phyloP scores from a whole-genome alignment of 2,113 vertebrate species.

The Melanerpes formicivorus region DNA sequence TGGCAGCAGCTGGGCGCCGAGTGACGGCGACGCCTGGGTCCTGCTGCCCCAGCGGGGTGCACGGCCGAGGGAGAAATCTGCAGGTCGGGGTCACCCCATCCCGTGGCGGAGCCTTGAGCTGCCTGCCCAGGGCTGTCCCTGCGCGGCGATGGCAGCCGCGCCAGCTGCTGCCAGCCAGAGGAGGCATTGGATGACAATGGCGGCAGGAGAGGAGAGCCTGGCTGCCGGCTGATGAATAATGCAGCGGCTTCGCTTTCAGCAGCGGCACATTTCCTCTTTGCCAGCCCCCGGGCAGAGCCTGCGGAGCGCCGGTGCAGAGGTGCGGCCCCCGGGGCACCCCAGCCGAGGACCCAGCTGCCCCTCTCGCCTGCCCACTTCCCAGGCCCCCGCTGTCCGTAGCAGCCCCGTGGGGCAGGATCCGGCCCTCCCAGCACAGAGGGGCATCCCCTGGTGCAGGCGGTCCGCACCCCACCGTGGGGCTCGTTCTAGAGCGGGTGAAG shows the following conservation, averaged over 20 bases:
- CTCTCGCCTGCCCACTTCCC: fast-evolving
- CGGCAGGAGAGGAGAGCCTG: neutral
- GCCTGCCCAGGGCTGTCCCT: neutral
- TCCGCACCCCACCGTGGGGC: neutral
- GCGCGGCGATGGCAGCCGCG: neutral
- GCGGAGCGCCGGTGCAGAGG: neutral
- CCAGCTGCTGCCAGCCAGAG: neutral
- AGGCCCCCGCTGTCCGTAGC: fast-evolving
- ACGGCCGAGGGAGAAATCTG: fast-evolving
- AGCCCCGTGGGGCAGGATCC: neutral
- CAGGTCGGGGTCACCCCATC: neutral
- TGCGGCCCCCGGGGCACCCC: neutral
- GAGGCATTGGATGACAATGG: slow-evolving; percentile 28
- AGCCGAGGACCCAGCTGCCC: fast-evolving
- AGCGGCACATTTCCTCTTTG: slow-evolving; percentile 6
- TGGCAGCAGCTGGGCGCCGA: slow-evolving; percentile 32
- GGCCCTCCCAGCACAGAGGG: neutral
- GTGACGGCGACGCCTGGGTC: slow-evolving; percentile 32
- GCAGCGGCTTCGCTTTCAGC: neutral
- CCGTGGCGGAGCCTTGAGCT: neutral
- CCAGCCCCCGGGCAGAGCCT: neutral
- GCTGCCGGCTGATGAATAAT: slow-evolving; percentile 50
- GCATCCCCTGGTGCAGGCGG: neutral
- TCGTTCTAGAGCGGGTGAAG: fast-evolving
- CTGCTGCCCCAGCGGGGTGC: fast-evolving